These are phyloP conservation scores for Colaptes auratus DNA, from an alignment of 2,113 vertebrate species.

Conservation along the genomic window DNA sequence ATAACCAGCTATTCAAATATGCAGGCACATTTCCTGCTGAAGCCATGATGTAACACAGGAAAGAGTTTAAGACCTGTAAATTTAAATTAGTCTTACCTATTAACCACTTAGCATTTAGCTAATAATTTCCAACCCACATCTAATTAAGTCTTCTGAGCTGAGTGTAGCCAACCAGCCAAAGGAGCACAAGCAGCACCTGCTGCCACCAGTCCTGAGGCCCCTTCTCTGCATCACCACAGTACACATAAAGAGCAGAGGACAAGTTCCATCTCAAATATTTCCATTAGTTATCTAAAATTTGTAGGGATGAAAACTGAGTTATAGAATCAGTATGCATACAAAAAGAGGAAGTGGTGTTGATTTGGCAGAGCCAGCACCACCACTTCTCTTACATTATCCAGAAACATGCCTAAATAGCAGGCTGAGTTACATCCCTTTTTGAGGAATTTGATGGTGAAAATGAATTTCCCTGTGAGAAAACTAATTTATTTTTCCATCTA, in stretches of 20 bases:
- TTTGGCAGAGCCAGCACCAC: neutral
- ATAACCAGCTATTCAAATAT: neutral
- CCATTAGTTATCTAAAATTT: neutral
- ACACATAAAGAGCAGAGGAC: neutral
- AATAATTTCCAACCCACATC: neutral
- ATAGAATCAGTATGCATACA: neutral
- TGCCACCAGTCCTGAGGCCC: rapidly evolving
- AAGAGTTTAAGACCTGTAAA: neutral
- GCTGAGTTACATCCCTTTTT: neutral
- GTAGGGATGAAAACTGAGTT: neutral
- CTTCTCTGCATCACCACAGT: neutral
- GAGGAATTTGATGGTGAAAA: neutral
- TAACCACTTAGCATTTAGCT: neutral
- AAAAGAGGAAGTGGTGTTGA: neutral
- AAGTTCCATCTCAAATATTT: neutral
- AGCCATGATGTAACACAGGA: rapidly evolving
- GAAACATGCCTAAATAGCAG: rapidly evolving
- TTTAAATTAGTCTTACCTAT: neutral
- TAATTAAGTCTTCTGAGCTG: neutral
- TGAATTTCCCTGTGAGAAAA: neutral
- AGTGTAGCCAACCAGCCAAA: neutral
- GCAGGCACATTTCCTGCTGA: rapidly evolving
- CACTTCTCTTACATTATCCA: neutral
- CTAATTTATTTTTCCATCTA: neutral
- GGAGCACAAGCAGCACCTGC: too few relatives aligned